Evolutionary conservation across 1,140 invertebrate species (phyloP), one percentile per base, ranked within the genome.

Genomic region (Rhysida immarginata): DNA sequence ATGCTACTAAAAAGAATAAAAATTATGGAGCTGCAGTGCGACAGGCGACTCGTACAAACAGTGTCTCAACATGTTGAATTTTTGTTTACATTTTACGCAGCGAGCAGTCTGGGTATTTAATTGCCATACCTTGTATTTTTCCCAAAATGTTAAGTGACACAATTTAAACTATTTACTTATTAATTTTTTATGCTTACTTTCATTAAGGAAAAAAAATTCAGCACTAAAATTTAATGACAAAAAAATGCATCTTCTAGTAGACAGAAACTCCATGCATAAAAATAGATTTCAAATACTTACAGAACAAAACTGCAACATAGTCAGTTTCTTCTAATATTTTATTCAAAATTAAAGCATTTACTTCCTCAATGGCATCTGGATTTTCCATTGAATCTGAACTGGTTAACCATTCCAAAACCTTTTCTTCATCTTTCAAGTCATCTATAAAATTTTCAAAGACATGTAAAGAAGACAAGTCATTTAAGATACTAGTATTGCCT

Each of bases 341-440:
- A 43, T 81, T 77, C 56, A 95, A 74, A 64, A 93, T 92, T 72
- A 87, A 89, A 24, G 87, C 76, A 71, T 93, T 93, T 23, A 94
- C 90, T 78, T 94, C 90, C 76, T 94, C 90, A 67, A 95, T 94
- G 70, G 88, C 78, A 71, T 94, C 89, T n/a, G 90, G 89, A 63
- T 89, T 71, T 68, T 93, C 89, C 87, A 94, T 91, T 58, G 89
- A 86, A 74, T 93, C 88, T 61, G 93, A 77, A 68, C 87, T 90
- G 52, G 88, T 93, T 52, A 95, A 74, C 73, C 94, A 95, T 73
- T 93, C 88, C 62, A 94, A 72, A 56, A 94, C 88, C 68, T 81
- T 62, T 48, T 84, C 87, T 73, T 93, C 89, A 71, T 94, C 87
- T 85, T 90, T 92, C 68, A 94, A 75, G 77, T 95, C 90, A 74